phyloP scores from a whole-genome alignment of 2,888 invertebrate genomes.

The Eupithecia dodoneata region DNA sequence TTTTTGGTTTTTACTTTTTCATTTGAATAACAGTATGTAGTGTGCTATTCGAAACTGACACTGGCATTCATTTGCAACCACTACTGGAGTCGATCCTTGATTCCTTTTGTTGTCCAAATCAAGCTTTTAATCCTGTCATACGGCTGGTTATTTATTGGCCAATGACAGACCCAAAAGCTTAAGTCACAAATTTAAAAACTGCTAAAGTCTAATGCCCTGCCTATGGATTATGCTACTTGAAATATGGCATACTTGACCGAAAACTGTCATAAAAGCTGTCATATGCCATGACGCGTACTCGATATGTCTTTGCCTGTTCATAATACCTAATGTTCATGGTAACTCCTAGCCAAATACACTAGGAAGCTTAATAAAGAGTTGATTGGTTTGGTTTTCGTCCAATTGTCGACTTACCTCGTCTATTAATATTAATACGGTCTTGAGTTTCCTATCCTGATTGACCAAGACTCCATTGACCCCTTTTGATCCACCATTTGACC shows the following conservation, averaged over 20 bases:
- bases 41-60: slow-evolving; percentile 79
- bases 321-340: not conserved
- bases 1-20: slow-evolving; percentile 50
- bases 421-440: slow-evolving; percentile 45
- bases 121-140: not conserved
- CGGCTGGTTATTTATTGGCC: not conserved
- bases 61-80: slow-evolving; percentile 65
- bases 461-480: slow-evolving; percentile 55
- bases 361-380: slow-evolving; percentile 7
- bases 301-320: not conserved
- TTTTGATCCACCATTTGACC: slow-evolving; percentile 55
- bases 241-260: not conserved
- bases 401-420: slow-evolving; percentile 32
- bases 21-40: slow-evolving; percentile 65
- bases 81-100: slow-evolving; percentile 35
- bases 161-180: not conserved
- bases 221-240: not conserved
- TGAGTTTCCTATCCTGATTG: slow-evolving; percentile 49
- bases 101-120: slow-evolving; percentile 24
- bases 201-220: not conserved
- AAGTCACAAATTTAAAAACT: not conserved
- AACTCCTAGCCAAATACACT: not conserved
- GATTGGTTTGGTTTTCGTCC: slow-evolving; percentile 33
- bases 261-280: not conserved
- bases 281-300: not conserved